Evolutionary conservation across 1,140 invertebrate species (phyloP), one percentile per base, ranked within the genome.

Genomic region (Penaeus chinensis): DNA sequence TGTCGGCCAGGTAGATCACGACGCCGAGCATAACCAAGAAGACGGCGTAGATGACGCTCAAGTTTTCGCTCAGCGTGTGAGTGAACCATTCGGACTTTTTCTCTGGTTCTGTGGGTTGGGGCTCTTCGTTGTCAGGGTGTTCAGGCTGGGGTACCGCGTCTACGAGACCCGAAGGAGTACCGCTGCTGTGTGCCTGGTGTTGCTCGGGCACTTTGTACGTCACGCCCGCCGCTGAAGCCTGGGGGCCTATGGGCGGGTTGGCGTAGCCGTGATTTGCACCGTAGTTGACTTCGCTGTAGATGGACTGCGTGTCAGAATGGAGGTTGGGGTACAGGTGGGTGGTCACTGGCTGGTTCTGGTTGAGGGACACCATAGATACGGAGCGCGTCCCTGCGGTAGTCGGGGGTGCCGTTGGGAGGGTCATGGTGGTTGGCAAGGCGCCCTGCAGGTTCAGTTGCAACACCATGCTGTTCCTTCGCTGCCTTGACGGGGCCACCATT

Each of bases 21-120:
- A 94, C 89, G 69, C 95, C 95, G 19, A 95, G 90, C 60, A 95
- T 95, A 10, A 95, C 93, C 82, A 95, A 91, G 89, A 95, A 93
- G 69, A 95, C 92, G 78, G 94, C 95, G 90, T 95, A 95, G 80
- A 95, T 94, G 85, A 93, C 93, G 90, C 94, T 95, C 76, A 90
- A 27, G 76, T 90, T 90, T 65, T 89, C 82, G 78, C 80, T 85
- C 24, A 90, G 62, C 24, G 90, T 90, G 66, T 87, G 80, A 0
- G 76, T 42, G 82, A 89, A 89, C 88, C 90, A 89, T 19, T 60
- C 54, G 32, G 85, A 87, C 71, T 90, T 90, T 81, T 84, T 79
- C 24, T 62, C 88, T n/a, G 83, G 81, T 32, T 87, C 83, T 4
- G 88, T 87, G 2, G 90, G 85, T 18, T 89, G 88, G 11, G 85